Evolutionary conservation across 2,797 vertebrate genomes (phyloP), one percentile per base, ranked within the genome.

Genomic region (Schizopygopsis pylzovi): DNA sequence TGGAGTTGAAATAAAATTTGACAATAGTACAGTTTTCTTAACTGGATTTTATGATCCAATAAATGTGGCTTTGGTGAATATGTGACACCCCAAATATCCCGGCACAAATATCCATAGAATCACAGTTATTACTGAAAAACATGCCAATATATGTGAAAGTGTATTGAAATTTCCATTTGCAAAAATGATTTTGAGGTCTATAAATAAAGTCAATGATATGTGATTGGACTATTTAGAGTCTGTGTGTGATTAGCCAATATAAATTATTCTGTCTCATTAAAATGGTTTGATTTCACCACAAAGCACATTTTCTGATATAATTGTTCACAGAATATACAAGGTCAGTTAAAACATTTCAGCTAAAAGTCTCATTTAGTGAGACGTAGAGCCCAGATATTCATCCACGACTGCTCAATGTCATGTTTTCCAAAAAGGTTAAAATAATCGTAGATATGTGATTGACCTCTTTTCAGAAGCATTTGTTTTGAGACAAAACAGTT

Each of bases 381-480:
- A 28, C 5, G 0, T 18, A 33, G 20, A 28, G 9, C 41, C 41
- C 3, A 25, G n/a, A 72, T 33, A 47, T 61, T 15, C 28, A 68
- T 68, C 11, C 25, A 13, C 4, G 6, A 33, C 4, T 25, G 12
- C 2, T 70, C 45, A 43, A 72, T 49, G 65, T 20, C 47, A 68
- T 1, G 3, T 54, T 76, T 54, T 41, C 45, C 28, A 67, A 67
- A 43, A 15, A 56, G 33, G 72, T 76, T 84, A 67, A 67, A 77
- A 20, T 41, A 67, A 77, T 84, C 22, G 2, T 77, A 41, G 33
- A 25, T 67, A 52, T 77, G 43, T 13, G 28, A 70, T 67, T 76
- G 72, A 76, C 28, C 59, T 67, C 16, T 78, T 76, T 84, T 76
- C 71, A 83, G 71, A 49, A 75, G 72, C 18, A n/a, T 76, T 77